These are phyloP conservation scores for Condylostylus longicornis DNA, from an alignment of 1,140 invertebrate genomes.

Conservation along the genomic window DNA sequence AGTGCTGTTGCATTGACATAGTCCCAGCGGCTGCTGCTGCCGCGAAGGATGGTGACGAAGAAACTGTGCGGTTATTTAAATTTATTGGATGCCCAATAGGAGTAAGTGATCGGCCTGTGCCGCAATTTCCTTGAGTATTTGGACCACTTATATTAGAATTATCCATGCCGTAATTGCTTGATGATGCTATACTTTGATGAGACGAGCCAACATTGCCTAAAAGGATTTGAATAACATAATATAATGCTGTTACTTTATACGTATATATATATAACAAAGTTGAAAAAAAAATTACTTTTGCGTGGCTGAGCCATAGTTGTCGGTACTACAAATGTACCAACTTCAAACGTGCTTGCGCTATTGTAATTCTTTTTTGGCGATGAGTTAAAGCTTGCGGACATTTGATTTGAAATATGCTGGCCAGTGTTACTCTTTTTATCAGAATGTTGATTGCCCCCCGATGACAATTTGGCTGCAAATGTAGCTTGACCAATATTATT, in stretches of 20 bases:
- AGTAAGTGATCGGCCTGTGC: conserved; percentile 14
- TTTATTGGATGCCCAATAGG: conserved; percentile 22
- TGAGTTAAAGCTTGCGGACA: conserved; percentile 13
- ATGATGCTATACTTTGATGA: too few relatives aligned
- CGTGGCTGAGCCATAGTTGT: background rate
- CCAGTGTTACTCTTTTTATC: background rate
- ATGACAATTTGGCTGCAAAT: conserved; percentile 10
- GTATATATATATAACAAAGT: too few relatives aligned
- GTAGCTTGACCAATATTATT: conserved; percentile 4
- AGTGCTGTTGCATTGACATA: conserved; percentile 5
- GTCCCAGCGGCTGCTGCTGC: conserved; percentile 1
- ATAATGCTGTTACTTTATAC: too few relatives aligned
- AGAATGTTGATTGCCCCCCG: background rate
- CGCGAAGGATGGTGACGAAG: conserved; percentile 3
- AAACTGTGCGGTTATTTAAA: conserved; percentile 3
- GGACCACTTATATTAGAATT: too few relatives aligned
- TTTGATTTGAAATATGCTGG: conserved; percentile 15
- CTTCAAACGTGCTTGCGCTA: conserved; percentile 11
- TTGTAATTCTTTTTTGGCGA: background rate
- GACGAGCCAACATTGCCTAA: too few relatives aligned
- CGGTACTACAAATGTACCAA: background rate
- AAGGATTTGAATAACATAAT: too few relatives aligned
- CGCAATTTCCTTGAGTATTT: too few relatives aligned
- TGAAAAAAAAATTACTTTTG: too few relatives aligned
- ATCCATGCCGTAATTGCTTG: too few relatives aligned